These are phyloP conservation scores for Aurelia aurita complex sp. Pacific DNA, from an alignment of 30 jellyfish, hydroid and myxozoan species.

Conservation along the genomic window DNA sequence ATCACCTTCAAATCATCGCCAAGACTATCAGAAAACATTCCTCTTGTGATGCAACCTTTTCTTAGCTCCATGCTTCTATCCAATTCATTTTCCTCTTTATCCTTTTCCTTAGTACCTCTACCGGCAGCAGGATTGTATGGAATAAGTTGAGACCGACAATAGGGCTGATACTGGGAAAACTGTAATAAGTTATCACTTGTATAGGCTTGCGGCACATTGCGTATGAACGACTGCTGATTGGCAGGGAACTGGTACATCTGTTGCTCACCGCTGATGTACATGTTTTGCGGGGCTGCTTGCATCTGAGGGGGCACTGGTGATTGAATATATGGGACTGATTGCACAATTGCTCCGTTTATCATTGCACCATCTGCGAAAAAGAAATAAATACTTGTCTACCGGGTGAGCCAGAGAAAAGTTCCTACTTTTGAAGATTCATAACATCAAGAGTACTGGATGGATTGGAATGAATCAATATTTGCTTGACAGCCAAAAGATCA, in stretches of 20 bases:
- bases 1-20: slow-evolving; percentile 56
- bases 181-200: slow-evolving; percentile 23
- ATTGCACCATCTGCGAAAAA: slow-evolving; percentile 23
- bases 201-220: slow-evolving; percentile 15
- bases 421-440: too few relatives aligned
- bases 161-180: slow-evolving; percentile 35
- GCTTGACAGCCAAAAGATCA: too few relatives aligned
- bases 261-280: slow-evolving; percentile 10
- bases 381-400: too few relatives aligned
- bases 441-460: too few relatives aligned
- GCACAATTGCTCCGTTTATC: not conserved
- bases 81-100: slow-evolving; percentile 35
- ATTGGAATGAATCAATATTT: too few relatives aligned
- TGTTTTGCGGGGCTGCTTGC: slow-evolving; percentile 8
- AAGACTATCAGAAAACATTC: slow-evolving; percentile 40
- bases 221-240: slow-evolving; percentile 39
- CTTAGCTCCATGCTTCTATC: slow-evolving; percentile 16
- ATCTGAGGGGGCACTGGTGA: slow-evolving; percentile 32
- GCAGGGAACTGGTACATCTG: slow-evolving; percentile 16
- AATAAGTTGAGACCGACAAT: slow-evolving; percentile 10
- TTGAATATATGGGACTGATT: slow-evolving; percentile 27
- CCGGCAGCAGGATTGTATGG: slow-evolving; percentile 32
- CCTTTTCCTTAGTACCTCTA: slow-evolving; percentile 61
- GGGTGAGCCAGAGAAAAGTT: too few relatives aligned
- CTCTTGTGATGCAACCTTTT: slow-evolving; percentile 35